Evolutionary conservation across 53 echinoderm and acorn worm species (phyloP), one percentile per base, ranked within the genome.

Genomic region (Temnopleurus reevesii): DNA sequence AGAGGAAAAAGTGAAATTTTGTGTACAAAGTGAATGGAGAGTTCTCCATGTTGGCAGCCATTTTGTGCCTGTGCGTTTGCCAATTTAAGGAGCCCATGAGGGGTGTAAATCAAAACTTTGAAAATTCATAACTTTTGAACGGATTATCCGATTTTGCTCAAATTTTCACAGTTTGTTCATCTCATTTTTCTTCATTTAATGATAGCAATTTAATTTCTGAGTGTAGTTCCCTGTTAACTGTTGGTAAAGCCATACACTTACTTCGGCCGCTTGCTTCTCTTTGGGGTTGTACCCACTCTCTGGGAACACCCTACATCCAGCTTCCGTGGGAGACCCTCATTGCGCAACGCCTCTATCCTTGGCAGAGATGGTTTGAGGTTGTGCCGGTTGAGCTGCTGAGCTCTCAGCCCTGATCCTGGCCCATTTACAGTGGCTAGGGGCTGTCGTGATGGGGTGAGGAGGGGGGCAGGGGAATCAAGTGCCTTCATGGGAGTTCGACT

Each of bases 361-460:
- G 88, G 88, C 13, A 87, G 64, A n/a, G 71, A 65, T 0, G 88
- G 88, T 35, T 87, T 87, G 27, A 87, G 88, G 61, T 23, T 66
- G 21, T 19, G 51, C n/a, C 21, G 18, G 10, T 35, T 30, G 21
- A 53, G 46, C 36, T 87, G 88, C 88, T 87, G 88, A 4, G 47
- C 49, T 26, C 71, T 64, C 34, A 49, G n/a, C 3, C 66, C 88
- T 3, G 88, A 87, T 5, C 88, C 71, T 10, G 46, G 19, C 34
- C 66, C 71, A 15, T 66, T 66, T 49, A 87, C 88, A 21, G 51
- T 6, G 53, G 88, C 88, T 33, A 87, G 53, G 53, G 88, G 88
- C 54, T 45, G 65, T 53, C 88, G 47, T 17, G 71, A 64, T 2
- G 88, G 88, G 53, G 88, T 87, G 41, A 55, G 57, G 18, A 34